phyloP scores from a whole-genome alignment of 2,113 vertebrate genomes.

The Corydoras maculifer region DNA sequence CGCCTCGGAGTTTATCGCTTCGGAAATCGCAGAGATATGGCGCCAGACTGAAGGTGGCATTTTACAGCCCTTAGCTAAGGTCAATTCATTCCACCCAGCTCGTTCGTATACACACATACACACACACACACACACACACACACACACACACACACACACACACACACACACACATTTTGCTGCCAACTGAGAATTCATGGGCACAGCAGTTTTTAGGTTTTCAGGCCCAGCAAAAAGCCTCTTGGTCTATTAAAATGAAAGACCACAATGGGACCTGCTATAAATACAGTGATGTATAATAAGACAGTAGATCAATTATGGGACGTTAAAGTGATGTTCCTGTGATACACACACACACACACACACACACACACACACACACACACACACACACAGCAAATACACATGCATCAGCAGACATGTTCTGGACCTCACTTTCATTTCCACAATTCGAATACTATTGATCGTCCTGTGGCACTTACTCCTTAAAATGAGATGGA shows the following conservation, averaged over 20 bases:
- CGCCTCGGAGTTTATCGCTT: too few relatives aligned
- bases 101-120: neutral
- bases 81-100: neutral
- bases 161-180: conserved; percentile 1
- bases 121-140: too few relatives aligned
- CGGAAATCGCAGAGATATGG: neutral
- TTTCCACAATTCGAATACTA: conserved; percentile 27
- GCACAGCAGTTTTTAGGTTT: conserved; percentile 28
- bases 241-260: conserved; percentile 56
- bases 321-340: conserved; percentile 22
- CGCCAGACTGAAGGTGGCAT: neutral
- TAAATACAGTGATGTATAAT: conserved; percentile 57
- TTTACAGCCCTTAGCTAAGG: conserved; percentile 31
- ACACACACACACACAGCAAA: neutral
- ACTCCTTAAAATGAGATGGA: conserved; percentile 44
- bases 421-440: conserved; percentile 26
- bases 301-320: conserved; percentile 56
- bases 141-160: neutral
- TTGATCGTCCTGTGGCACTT: conserved; percentile 37
- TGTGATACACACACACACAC: neutral
- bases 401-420: neutral
- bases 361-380: neutral
- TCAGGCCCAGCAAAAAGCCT: conserved; percentile 44
- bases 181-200: conserved; percentile 33
- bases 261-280: conserved; percentile 51